These are phyloP conservation scores for Popillia japonica DNA, from an alignment of 1,140 invertebrate species.

Conservation along the genomic window DNA sequence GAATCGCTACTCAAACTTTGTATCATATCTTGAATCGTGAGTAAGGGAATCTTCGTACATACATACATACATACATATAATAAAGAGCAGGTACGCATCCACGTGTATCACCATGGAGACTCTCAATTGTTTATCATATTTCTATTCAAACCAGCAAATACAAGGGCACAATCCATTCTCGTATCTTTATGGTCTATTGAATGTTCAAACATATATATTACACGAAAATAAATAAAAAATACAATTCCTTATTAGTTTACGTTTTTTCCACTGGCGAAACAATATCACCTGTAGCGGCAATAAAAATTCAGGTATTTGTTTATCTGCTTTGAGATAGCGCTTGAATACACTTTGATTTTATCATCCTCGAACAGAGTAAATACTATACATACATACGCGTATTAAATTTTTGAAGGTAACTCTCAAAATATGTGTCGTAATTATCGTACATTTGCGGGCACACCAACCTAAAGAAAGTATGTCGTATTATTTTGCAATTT, in stretches of 20 bases:
- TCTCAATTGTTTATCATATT: too few species aligned
- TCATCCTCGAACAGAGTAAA: not conserved
- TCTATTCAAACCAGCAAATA: too few species aligned
- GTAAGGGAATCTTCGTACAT: too few species aligned
- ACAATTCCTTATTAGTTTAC: slow-evolving; percentile 5
- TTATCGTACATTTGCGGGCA: not conserved
- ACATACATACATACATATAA: too few species aligned
- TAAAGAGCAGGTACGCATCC: too few species aligned
- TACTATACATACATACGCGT: not conserved
- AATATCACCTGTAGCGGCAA: slow-evolving; percentile 18
- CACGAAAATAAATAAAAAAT: not conserved
- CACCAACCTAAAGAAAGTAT: slow-evolving; percentile 2
- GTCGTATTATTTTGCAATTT: slow-evolving; percentile 19
- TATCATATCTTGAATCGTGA: too few species aligned
- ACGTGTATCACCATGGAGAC: too few species aligned
- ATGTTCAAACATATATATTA: not conserved
- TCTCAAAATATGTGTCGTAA: not conserved
- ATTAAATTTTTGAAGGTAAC: slow-evolving; percentile 6
- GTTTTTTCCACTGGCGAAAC: slow-evolving; percentile 12
- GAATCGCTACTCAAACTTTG: too few species aligned
- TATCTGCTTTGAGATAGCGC: slow-evolving; percentile 16
- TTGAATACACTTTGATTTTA: slow-evolving; percentile 27
- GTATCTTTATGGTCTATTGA: not conserved
- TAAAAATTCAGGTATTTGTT: slow-evolving; percentile 12
- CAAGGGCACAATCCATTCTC: too few species aligned